Conservation (phyloP, 2,113 vertebrate genomes). For the Variabilichromis moorii region DNA sequence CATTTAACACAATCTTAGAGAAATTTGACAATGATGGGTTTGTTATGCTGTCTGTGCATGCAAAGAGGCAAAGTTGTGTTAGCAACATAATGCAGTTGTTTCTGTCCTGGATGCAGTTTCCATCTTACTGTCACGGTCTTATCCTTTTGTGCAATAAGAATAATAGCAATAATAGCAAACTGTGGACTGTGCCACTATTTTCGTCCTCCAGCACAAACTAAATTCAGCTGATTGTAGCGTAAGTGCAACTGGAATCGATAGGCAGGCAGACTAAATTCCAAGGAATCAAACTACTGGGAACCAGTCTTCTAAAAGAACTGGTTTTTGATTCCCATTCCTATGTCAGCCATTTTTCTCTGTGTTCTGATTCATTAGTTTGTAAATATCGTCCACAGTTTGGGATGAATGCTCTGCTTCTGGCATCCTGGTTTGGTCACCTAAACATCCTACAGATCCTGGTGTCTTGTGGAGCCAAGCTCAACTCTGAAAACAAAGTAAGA, state of each 20-base stretch:
- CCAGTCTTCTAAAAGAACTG: not conserved
- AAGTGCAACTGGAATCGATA: not conserved
- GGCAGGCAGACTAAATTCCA: not conserved
- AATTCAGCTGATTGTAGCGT: not conserved
- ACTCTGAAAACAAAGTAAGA: conserved; percentile 78
- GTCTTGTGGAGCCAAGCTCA: conserved; percentile 80
- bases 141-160: not conserved
- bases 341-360: not conserved
- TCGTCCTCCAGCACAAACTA: not conserved
- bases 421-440: conserved; percentile 88
- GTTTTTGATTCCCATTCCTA: not conserved
- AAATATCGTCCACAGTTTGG: conserved; percentile 75
- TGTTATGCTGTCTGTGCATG: not conserved
- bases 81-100: not conserved
- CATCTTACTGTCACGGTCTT: rapidly evolving
- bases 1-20: not conserved
- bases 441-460: conserved; percentile 80
- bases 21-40: not conserved
- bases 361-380: not conserved
- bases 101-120: not conserved
- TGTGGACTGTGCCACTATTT: not conserved
- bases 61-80: not conserved
- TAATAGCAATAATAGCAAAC: not conserved
- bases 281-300: not conserved
- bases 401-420: conserved; percentile 85